Percentiles rank a stretch among this genome's conserved stretches.
These are phyloP conservation scores for Tineola bisselliella DNA, from an alignment of 2,888 invertebrate species.

Conservation along the genomic window DNA sequence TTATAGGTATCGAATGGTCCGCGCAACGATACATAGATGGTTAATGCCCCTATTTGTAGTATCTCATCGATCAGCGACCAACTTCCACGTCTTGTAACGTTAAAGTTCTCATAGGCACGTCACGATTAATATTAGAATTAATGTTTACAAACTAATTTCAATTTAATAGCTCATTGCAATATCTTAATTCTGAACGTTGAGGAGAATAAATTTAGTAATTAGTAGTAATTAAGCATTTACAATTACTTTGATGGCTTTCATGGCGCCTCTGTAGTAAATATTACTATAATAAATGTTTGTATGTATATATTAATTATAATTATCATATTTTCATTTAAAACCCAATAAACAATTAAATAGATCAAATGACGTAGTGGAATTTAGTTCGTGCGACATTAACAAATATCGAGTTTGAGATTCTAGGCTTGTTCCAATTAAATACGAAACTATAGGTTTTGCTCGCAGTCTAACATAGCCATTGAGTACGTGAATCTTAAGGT, in stretches of 20 bases:
- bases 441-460: not conserved
- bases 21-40: conserved; percentile 18
- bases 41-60: conserved; percentile 29
- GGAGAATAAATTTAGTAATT: not conserved
- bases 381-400: not conserved
- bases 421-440: conserved; percentile 7
- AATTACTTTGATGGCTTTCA: too few relatives aligned
- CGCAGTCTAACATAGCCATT: not conserved
- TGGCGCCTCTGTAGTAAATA: too few relatives aligned
- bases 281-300: too few relatives aligned
- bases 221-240: too few relatives aligned
- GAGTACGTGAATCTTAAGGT: not conserved
- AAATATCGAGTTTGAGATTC: conserved; percentile 3
- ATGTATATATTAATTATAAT: too few relatives aligned
- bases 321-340: not conserved
- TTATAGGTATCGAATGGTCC: conserved; percentile 22
- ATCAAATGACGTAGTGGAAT: not conserved
- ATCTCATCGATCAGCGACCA: conserved; percentile 21
- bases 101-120: not conserved
- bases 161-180: not conserved
- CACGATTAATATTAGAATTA: conserved; percentile 4
- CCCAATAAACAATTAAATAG: not conserved
- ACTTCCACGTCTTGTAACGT: conserved; percentile 15
- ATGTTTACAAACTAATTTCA: not conserved
- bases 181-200: not conserved